Evolutionary conservation across 2,797 vertebrate species (phyloP).

Genomic region (Sebastolobus altivelis): DNA sequence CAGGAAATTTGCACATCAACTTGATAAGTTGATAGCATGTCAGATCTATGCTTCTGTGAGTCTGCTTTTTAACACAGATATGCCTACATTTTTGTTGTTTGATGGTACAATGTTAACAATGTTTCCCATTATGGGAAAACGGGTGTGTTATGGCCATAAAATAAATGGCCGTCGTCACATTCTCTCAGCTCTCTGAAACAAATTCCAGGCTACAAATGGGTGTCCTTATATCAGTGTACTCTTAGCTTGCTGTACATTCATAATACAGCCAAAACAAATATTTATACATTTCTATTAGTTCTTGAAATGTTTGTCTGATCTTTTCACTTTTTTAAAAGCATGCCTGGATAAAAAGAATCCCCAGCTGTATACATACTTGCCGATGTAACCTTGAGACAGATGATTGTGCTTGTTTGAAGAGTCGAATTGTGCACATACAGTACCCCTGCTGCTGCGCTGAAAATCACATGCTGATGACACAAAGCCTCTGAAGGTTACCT

Average conservation of each 20-base stretch:
- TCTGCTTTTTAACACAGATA: not conserved
- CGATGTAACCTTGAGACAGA: constrained; percentile 52
- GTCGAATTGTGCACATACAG: constrained; percentile 44
- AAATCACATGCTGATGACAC: constrained; percentile 44
- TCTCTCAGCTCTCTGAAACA: not conserved
- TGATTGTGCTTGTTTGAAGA: constrained; percentile 42
- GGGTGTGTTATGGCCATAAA: not conserved
- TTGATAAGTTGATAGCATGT: not conserved
- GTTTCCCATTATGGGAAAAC: not conserved
- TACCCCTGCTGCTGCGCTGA: constrained; percentile 21
- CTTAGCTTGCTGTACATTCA: not conserved
- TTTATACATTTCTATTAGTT: constrained; percentile 13
- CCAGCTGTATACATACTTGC: constrained; percentile 10
- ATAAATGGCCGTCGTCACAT: not conserved
- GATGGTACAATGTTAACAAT: not conserved
- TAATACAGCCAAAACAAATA: not conserved
- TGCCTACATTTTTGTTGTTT: not conserved
- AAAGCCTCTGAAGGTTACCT: constrained; percentile 48
- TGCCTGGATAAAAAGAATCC: not conserved
- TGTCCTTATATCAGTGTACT: not conserved
- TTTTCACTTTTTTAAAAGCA: constrained; percentile 8
- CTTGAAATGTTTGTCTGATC: not conserved
- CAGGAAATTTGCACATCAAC: not conserved
- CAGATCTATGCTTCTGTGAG: not conserved
- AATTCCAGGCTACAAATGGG: not conserved